Percentiles rank a stretch among this genome's conserved stretches.
Conservation (phyloP, 2,888 invertebrate genomes). For the Microctonus brassicae region DNA sequence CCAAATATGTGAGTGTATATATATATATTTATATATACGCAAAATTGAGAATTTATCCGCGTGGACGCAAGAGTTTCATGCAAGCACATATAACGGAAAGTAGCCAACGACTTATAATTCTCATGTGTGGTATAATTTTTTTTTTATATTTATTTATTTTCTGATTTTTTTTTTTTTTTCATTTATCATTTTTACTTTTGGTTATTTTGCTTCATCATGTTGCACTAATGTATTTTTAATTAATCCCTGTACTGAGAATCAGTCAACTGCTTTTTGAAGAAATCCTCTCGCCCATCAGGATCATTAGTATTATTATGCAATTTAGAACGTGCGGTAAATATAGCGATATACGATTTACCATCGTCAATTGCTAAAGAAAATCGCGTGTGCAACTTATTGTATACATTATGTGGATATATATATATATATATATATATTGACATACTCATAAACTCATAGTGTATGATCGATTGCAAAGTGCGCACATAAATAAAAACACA, state of each 20-base stretch:
- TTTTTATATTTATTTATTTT: not conserved
- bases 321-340: conserved; percentile 42
- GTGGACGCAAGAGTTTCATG: not conserved
- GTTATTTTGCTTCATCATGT: conserved; percentile 21
- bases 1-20: conserved; percentile 12
- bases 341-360: conserved; percentile 41
- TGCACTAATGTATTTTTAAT: conserved; percentile 51
- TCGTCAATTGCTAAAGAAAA: conserved; percentile 30
- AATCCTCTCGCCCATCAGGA: conserved; percentile 27
- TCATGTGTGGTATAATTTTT: not conserved
- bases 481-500: conserved; percentile 4
- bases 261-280: conserved; percentile 29
- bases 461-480: conserved; percentile 37
- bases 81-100: not conserved
- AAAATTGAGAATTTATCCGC: conserved; percentile 9
- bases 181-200: conserved; percentile 6
- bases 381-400: conserved; percentile 39
- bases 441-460: not conserved
- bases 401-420: conserved; percentile 12
- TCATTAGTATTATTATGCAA: conserved; percentile 50
- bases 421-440: not conserved
- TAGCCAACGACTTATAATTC: not conserved
- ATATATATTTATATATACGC: no score
- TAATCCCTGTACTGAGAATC: conserved; percentile 44
- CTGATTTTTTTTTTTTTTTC: not conserved